phyloP scores from a whole-genome alignment of 2,113 vertebrate genomes.

The Cynoglossus semilaevis region DNA sequence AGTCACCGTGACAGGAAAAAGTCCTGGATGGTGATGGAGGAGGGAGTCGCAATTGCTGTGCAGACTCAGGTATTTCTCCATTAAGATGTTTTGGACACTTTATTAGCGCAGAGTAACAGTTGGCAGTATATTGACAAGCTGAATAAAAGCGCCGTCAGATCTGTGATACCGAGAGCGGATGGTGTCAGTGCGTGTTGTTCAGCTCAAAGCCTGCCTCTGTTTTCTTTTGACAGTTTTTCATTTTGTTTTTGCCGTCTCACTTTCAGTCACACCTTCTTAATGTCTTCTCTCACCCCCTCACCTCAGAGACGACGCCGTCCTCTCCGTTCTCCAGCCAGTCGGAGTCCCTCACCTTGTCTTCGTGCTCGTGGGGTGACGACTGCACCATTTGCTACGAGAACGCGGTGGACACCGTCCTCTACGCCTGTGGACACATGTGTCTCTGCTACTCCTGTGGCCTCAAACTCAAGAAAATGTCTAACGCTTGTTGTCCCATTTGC shows the following conservation, averaged over 20 bases:
- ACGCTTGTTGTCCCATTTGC: constrained; percentile 91
- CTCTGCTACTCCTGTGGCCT: constrained; percentile 89
- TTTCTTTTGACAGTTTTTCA: neutral
- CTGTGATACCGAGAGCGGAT: neutral
- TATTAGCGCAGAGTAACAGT: constrained; percentile 22
- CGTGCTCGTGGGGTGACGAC: constrained; percentile 82
- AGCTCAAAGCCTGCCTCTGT: neutral
- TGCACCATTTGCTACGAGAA: constrained; percentile 94
- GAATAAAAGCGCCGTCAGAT: constrained; percentile 11
- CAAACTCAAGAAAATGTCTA: constrained; percentile 89
- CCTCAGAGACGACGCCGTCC: constrained; percentile 80
- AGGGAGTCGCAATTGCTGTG: neutral
- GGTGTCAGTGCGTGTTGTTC: neutral
- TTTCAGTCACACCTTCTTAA: constrained; percentile 1
- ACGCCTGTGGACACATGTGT: constrained; percentile 94
- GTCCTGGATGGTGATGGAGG: constrained; percentile 16
- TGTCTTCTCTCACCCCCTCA: constrained; percentile 1
- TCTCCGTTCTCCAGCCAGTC: constrained; percentile 81
- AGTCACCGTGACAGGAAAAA: constrained; percentile 23
- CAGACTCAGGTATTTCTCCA: constrained; percentile 13
- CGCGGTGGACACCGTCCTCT: constrained; percentile 89
- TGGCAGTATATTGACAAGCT: constrained; percentile 5
- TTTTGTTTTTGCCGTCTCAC: neutral
- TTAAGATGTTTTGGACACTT: constrained; percentile 15
- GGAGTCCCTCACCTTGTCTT: constrained; percentile 79